These are phyloP conservation scores for Emydura subglobosa DNA, from an alignment of 2,113 vertebrate genomes.

Conservation along the genomic window DNA sequence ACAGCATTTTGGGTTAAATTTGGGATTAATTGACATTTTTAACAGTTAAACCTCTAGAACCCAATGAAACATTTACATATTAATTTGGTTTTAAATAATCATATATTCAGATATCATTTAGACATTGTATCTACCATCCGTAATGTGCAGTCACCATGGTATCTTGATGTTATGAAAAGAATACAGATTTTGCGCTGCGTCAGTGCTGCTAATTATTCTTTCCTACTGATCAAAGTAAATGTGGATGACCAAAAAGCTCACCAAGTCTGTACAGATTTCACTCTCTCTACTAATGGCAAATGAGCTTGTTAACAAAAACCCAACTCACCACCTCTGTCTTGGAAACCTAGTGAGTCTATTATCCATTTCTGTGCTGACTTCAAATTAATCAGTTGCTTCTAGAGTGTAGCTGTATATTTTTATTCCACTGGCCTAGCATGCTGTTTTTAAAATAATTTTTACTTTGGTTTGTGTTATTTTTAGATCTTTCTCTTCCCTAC, in stretches of 20 bases:
- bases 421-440: not conserved
- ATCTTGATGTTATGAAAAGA: conserved; percentile 48
- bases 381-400: not conserved
- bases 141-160: conserved; percentile 63
- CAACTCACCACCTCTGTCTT: not conserved
- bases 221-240: conserved; percentile 69
- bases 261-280: conserved; percentile 49
- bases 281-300: not conserved
- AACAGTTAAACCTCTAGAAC: conserved; percentile 46
- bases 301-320: conserved; percentile 26
- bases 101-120: conserved; percentile 60
- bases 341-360: not conserved
- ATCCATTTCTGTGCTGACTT: not conserved
- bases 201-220: conserved; percentile 56
- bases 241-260: conserved; percentile 63
- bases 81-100: conserved; percentile 55
- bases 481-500: not conserved
- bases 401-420: not conserved
- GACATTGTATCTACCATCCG: conserved; percentile 48
- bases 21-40: conserved; percentile 29
- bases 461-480: conserved; percentile 13
- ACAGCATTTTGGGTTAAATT: not conserved
- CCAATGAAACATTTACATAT: conserved; percentile 16
- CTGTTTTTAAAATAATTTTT: conserved; percentile 25
- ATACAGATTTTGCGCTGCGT: conserved; percentile 42